These are phyloP conservation scores for Poeciliopsis prolifica DNA, from an alignment of 2,113 vertebrate species.

Conservation along the genomic window DNA sequence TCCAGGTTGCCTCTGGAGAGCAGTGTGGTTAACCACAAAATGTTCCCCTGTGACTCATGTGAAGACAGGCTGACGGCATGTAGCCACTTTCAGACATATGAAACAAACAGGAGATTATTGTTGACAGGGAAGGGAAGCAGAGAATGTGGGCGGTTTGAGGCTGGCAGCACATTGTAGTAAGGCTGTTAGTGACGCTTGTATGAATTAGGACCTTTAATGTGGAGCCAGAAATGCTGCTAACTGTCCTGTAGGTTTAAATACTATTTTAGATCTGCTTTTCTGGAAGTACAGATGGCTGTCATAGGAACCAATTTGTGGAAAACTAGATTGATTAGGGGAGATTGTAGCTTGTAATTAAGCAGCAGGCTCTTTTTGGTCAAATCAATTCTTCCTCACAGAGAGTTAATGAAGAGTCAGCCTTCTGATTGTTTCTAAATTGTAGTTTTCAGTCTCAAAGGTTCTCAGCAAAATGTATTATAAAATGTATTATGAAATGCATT, in stretches of 20 bases:
- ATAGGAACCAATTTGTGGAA: constrained; percentile 45
- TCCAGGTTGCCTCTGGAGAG: constrained; percentile 57
- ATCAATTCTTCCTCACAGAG: constrained; percentile 54
- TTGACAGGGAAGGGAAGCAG: constrained; percentile 46
- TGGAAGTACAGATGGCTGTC: constrained; percentile 38
- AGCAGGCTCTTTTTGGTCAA: constrained; percentile 28
- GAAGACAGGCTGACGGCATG: constrained; percentile 66
- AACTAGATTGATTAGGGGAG: constrained; percentile 39
- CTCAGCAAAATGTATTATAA: constrained; percentile 16
- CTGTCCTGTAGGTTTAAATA: constrained; percentile 32
- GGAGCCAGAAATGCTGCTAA: constrained; percentile 32
- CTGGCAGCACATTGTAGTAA: constrained; percentile 41
- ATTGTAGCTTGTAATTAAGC: constrained; percentile 52
- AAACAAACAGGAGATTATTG: constrained; percentile 58
- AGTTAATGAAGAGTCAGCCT: constrained; percentile 50
- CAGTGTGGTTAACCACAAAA: constrained; percentile 68
- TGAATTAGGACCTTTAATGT: constrained; percentile 57
- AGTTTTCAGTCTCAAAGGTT: constrained; percentile 34
- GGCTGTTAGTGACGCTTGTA: constrained; percentile 59
- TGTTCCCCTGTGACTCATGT: constrained; percentile 59
- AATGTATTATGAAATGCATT: neutral
- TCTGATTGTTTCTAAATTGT: constrained; percentile 50
- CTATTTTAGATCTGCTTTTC: constrained; percentile 23
- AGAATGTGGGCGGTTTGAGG: constrained; percentile 47
- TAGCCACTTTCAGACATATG: constrained; percentile 54